Base-by-base conservation (phyloP, 2,797 vertebrate genomes). In the Acestrorhynchus altus region DNA sequence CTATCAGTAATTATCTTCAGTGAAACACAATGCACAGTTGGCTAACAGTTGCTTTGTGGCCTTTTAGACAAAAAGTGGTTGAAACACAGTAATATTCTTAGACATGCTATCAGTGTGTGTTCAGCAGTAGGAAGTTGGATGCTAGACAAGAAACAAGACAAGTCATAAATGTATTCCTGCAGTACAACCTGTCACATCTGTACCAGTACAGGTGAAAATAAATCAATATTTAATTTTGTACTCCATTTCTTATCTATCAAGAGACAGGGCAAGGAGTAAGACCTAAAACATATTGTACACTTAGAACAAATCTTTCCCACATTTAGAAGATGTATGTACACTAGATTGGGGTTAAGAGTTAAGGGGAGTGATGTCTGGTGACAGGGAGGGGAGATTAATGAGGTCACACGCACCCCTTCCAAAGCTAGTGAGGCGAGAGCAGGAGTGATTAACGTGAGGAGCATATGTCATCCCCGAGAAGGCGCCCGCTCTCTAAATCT, bases 401-500 rank as follows among this genome's bases (percentile, higher is more conserved):
- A 74, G 74, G 59, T 85, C 68, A 77, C 78, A 75, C 81, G 90
- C 83, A 91, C 88, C 92, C 83, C 87, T 94, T 90, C 92, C 85
- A 88, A 85, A 91, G 90, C 88, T 91, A 90, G 72, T 4, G 68
- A 88, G 92, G 92, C 94, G 72, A 91, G 87, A 82, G 90, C 91
- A 86, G 90, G 85, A 74, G 87, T 91, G 89, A 92, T 86, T 93
- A 88, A 86, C 84, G 39, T 0, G 85, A 95, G 73, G 95, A 95
- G 86, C 91, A 95, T 89, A 94, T 91, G 86, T 98, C 96, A 87
- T 97, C 95, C 79, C 92, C 94, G 85, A 96, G 94, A 83, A 97
- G 93, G 92, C 96, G 94, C 90, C 97, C 96, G 90, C 96, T 95
- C 92, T 96, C 97, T 95, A 98, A 93, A 91, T 98, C 96, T 84